These are phyloP conservation scores for Acinonyx jubatus DNA, from an alignment of 2,113 vertebrate species.

Conservation along the genomic window DNA sequence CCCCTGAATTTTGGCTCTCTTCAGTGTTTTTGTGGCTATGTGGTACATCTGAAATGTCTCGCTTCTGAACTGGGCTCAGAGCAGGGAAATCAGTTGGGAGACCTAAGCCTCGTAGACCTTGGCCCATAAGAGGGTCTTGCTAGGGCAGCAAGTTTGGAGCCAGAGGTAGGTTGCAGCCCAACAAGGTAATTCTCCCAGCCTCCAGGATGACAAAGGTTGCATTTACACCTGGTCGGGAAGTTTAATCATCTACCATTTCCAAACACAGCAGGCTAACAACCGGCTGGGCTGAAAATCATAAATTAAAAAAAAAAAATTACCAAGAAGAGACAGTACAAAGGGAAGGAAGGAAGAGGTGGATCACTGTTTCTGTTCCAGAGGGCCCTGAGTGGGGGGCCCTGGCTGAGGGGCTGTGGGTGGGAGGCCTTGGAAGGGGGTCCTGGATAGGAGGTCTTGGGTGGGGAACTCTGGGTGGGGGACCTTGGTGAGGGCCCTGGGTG, in stretches of 20 bases:
- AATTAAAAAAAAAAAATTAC: slow-evolving; percentile 85
- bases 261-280: slow-evolving; percentile 91
- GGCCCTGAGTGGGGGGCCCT: background rate
- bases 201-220: slow-evolving; percentile 98
- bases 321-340: slow-evolving; percentile 78
- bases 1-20: slow-evolving; percentile 49
- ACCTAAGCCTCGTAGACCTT: background rate
- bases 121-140: background rate
- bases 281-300: slow-evolving; percentile 87
- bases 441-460: background rate
- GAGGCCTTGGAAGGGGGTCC: background rate
- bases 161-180: slow-evolving; percentile 74
- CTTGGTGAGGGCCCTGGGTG: background rate
- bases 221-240: slow-evolving; percentile 96
- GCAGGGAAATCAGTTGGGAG: slow-evolving; percentile 41
- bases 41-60: background rate
- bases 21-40: background rate
- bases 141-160: slow-evolving; percentile 61
- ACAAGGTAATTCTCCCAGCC: slow-evolving; percentile 84
- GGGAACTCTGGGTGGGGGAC: background rate
- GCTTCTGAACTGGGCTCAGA: slow-evolving; percentile 34
- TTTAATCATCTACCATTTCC: slow-evolving; percentile 99
- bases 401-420: background rate
- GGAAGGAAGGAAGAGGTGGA: slow-evolving; percentile 40
- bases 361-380: background rate